Evolutionary conservation across 2,113 vertebrate genomes (phyloP), one percentile per base, ranked within the genome.

Genomic region (Oxyruncus cristatus): DNA sequence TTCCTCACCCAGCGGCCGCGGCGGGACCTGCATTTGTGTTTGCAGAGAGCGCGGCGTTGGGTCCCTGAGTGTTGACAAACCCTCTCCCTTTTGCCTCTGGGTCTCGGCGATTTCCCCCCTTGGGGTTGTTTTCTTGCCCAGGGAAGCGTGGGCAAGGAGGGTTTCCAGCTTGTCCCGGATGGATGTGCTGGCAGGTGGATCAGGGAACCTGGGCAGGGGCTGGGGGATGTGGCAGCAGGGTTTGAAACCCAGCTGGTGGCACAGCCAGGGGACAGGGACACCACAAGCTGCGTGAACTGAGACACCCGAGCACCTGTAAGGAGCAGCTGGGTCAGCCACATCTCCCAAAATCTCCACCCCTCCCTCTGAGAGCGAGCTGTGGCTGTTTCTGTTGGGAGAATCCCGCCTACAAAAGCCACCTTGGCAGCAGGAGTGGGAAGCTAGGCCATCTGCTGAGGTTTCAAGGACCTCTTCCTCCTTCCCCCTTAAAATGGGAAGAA

Each of bases 361-460:
- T 39, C 66, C 35, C 42, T 46, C 32, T 21, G 37, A 41, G 33
- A 24, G 49, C 2, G 7, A 41, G n/a, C 47, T 56, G 61, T 2
- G 5, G 9, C 22, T 61, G n/a, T 33, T 86, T 30, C 58, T 92
- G n/a, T 49, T 53, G 2, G 1, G 46, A 44, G 18, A 42, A 55
- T 7, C 12, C 42, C 44, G 72, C 30, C 73, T 41, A 15, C 59
- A 35, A 80, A 90, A 63, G 28, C 32, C 39, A 33, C 42, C 47
- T 39, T 63, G 65, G 72, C 68, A 73, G 67, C 26, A 35, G 2
- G 9, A 46, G 5, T 4, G 21, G 39, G 35, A 42, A 37, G 33
- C 0, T n/a, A 27, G 19, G 6, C 19, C 3, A 15, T 49, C 33
- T 0, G 0, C 39, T 41, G n/a, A 18, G 15, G 13, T 65, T 32